Evolutionary conservation across 2,888 invertebrate genomes (phyloP).

Genomic region (Allophyes oxyacanthae): DNA sequence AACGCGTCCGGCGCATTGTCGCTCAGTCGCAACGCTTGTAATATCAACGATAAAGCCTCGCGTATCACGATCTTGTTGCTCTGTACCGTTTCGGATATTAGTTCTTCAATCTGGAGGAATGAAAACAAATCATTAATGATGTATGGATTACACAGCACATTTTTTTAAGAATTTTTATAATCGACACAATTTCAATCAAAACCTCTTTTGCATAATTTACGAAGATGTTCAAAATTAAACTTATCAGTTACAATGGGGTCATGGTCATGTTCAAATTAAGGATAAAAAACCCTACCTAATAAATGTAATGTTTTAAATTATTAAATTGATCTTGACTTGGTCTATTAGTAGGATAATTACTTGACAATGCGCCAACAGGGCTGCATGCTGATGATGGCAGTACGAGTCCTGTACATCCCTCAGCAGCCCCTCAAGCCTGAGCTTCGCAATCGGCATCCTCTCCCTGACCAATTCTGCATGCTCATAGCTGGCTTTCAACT

Average conservation of each 20-base stretch:
- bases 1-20: conserved; percentile 69
- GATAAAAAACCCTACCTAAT: too few species aligned
- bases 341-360: too few species aligned
- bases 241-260: too few species aligned
- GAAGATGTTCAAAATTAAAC: too few species aligned
- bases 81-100: conserved; percentile 72
- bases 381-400: conserved; percentile 80
- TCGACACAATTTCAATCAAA: too few species aligned
- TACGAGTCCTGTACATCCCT: conserved; percentile 80
- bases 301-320: too few species aligned
- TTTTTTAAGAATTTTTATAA: too few species aligned
- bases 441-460: conserved; percentile 72
- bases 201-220: too few species aligned
- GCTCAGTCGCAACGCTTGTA: conserved; percentile 74
- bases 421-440: conserved; percentile 73
- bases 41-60: conserved; percentile 71
- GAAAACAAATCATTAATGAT: neutral
- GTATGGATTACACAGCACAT: too few species aligned
- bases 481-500: conserved; percentile 68
- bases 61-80: conserved; percentile 72
- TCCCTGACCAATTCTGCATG: conserved; percentile 74
- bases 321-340: too few species aligned
- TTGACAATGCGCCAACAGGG: conserved; percentile 79
- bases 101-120: conserved; percentile 74
- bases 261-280: too few species aligned